Evolutionary conservation across 1,140 invertebrate genomes (phyloP).

Genomic region (Drosophila quadrilineata): DNA sequence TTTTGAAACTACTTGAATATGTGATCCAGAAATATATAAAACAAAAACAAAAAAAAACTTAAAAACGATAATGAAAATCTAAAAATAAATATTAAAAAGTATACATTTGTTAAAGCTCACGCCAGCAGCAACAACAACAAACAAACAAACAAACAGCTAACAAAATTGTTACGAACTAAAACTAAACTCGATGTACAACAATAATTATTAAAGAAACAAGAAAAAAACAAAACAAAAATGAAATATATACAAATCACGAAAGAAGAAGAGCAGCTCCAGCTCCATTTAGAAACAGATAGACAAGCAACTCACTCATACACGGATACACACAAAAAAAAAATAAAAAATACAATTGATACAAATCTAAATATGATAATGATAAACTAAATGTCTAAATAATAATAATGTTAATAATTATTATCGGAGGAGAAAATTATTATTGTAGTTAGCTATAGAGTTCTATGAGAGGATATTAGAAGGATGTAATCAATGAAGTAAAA

Average conservation of each 20-base stretch:
- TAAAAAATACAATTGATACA: too few species aligned
- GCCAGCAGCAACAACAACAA: slow-evolving; percentile 41
- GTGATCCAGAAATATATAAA: slow-evolving; percentile 72
- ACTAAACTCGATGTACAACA: slow-evolving; percentile 59
- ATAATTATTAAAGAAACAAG: too few species aligned
- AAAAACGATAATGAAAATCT: slow-evolving; percentile 23
- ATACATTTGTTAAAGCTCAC: slow-evolving; percentile 54
- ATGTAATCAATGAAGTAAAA: slow-evolving; percentile 35
- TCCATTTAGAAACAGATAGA: slow-evolving; percentile 63
- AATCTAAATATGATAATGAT: too few species aligned
- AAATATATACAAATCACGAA: slow-evolving; percentile 10
- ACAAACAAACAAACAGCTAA: slow-evolving; percentile 27
- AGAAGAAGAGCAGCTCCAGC: too few species aligned
- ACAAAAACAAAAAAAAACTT: slow-evolving; percentile 19
- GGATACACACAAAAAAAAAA: slow-evolving; percentile 26
- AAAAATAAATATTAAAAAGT: slow-evolving; percentile 47
- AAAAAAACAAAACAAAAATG: too few species aligned
- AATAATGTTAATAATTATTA: too few species aligned
- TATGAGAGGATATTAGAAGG: slow-evolving; percentile 17
- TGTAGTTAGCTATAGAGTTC: slow-evolving; percentile 58
- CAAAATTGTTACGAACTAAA: slow-evolving; percentile 42
- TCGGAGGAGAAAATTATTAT: slow-evolving; percentile 50
- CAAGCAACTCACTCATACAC: slow-evolving; percentile 24
- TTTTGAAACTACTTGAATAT: slow-evolving; percentile 80
- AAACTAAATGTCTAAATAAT: slow-evolving; percentile 70